Evolutionary conservation across 2,113 vertebrate species (phyloP).

Genomic region (Pimephales promelas): DNA sequence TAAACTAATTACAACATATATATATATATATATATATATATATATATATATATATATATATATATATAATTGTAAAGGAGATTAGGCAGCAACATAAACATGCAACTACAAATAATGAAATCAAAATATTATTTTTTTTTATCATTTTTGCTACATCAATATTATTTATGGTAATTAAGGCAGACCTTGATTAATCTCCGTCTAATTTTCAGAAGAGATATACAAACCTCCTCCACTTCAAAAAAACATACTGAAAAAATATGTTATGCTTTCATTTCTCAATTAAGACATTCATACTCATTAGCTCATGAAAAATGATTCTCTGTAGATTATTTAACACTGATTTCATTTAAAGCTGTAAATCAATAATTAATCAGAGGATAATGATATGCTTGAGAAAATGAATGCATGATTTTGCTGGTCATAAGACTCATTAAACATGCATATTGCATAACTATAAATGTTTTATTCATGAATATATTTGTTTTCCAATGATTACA

Average conservation of each 20-base stretch:
- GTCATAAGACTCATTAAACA: conserved; percentile 33
- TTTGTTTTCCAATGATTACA: neutral
- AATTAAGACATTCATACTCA: neutral
- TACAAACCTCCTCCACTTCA: neutral
- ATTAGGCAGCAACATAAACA: neutral
- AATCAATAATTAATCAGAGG: conserved; percentile 48
- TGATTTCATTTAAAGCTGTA: conserved; percentile 14
- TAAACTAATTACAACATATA: neutral
- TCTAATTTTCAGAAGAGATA: neutral
- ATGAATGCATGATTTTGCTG: conserved; percentile 65
- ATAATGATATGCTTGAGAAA: conserved; percentile 71
- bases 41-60: no score
- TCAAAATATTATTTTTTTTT: neutral
- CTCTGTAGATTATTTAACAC: neutral
- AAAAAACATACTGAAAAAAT: neutral
- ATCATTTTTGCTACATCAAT: neutral
- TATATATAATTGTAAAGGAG: neutral
- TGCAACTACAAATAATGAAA: neutral
- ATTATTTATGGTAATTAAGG: neutral
- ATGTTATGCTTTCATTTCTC: neutral
- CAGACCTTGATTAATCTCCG: neutral
- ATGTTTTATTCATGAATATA: conserved; percentile 3
- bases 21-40: no score
- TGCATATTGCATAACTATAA: conserved; percentile 61
- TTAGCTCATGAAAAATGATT: neutral